Conservation (phyloP, 2,113 vertebrate species). For the Ancistrus triradiatus region DNA sequence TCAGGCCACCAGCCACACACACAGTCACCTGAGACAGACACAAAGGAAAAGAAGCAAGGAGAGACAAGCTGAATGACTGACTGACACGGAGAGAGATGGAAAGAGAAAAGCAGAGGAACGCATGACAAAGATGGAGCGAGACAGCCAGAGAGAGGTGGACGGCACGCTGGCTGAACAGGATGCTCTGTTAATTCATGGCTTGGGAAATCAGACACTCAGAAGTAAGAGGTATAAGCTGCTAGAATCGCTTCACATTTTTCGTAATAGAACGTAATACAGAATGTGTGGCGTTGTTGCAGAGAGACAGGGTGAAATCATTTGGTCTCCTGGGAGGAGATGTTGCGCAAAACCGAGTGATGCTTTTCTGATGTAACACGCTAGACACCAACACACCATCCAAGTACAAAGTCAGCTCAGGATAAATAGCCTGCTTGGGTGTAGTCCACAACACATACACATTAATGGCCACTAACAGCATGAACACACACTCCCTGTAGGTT, state of each 20-base stretch:
- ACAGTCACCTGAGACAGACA: not conserved
- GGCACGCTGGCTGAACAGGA: slow-evolving; percentile 29
- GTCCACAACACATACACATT: slow-evolving; percentile 8
- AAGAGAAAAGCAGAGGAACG: not conserved
- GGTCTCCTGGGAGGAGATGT: not conserved
- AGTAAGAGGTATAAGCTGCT: slow-evolving; percentile 13
- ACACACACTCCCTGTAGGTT: not conserved
- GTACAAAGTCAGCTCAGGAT: slow-evolving; percentile 19
- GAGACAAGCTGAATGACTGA: slow-evolving; percentile 13
- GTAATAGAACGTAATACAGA: not conserved
- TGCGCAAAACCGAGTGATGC: not conserved
- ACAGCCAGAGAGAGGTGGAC: slow-evolving; percentile 2
- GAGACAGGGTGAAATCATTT: not conserved
- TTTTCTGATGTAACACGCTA: slow-evolving; percentile 10
- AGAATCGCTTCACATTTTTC: not conserved
- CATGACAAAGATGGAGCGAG: not conserved
- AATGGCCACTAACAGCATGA: slow-evolving; percentile 17
- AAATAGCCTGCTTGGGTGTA: slow-evolving; percentile 16
- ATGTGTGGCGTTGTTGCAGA: not conserved
- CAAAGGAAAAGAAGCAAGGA: slow-evolving; percentile 27
- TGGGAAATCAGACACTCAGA: slow-evolving; percentile 15
- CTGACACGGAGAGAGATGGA: not conserved
- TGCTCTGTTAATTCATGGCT: slow-evolving; percentile 32
- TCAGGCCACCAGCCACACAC: slow-evolving; percentile 26
- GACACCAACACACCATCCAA: slow-evolving; percentile 6